Evolutionary conservation across 2,797 vertebrate genomes (phyloP).

Genomic region (Delichon dasypus): DNA sequence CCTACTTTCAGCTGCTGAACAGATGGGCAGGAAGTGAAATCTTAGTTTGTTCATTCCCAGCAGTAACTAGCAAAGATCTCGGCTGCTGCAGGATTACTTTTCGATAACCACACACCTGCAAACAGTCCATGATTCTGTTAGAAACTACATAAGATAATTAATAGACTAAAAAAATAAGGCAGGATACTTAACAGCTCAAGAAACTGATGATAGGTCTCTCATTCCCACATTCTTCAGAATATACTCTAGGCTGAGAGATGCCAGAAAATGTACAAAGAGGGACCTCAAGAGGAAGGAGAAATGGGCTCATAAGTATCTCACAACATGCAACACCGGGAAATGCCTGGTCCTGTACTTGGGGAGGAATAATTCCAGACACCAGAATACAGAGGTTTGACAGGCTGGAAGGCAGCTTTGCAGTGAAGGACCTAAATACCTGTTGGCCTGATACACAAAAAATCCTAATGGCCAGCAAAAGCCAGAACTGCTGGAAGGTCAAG

Average conservation of each 20-base stretch:
- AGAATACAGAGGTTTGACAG: neutral
- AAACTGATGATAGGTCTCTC: neutral
- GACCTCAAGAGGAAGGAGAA: neutral
- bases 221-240: neutral
- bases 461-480: neutral
- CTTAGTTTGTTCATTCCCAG: slow-evolving; percentile 56
- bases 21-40: slow-evolving; percentile 49
- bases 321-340: neutral
- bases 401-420: neutral
- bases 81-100: slow-evolving; percentile 38
- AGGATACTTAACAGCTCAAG: neutral
- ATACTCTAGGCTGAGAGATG: neutral
- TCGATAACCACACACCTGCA: slow-evolving; percentile 26
- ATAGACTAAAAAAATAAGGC: neutral
- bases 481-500: neutral
- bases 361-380: neutral
- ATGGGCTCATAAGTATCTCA: neutral
- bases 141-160: slow-evolving; percentile 2
- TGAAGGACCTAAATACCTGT: neutral
- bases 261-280: neutral
- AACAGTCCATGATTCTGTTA: slow-evolving; percentile 4
- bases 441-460: neutral
- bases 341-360: neutral
- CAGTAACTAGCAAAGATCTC: slow-evolving; percentile 54
- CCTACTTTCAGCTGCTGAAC: slow-evolving; percentile 54